A percentile compares a stretch with the other conserved stretches of the same genome.
Conservation (phyloP, 1,140 invertebrate species). For the Trichonephila clavata region DNA sequence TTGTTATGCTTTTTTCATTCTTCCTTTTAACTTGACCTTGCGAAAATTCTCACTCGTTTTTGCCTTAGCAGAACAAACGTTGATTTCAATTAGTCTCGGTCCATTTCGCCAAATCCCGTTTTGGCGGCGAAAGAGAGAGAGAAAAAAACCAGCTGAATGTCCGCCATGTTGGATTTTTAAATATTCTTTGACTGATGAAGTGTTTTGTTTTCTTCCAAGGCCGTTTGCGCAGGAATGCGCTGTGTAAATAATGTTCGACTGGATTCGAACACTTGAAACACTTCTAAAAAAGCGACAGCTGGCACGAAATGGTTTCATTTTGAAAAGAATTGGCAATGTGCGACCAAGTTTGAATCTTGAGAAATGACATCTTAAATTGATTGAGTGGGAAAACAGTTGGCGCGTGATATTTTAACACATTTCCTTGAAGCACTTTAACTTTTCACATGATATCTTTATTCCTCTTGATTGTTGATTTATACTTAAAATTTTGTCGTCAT, state of each 20-base stretch:
- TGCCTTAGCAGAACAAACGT: neutral
- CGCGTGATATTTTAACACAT: neutral
- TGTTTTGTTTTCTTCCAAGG: neutral
- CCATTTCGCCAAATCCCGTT: constrained; percentile 22
- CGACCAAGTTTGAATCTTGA: neutral
- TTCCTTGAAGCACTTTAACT: neutral
- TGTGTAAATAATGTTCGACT: constrained; percentile 25
- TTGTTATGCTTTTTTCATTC: neutral
- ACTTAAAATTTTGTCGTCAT: too few relatives aligned
- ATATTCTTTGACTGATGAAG: neutral
- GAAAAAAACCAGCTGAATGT: neutral
- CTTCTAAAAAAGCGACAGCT: neutral
- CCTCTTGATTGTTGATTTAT: too few relatives aligned
- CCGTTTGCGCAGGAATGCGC: neutral
- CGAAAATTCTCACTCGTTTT: neutral
- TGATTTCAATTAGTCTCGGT: constrained; percentile 2
- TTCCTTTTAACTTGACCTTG: neutral
- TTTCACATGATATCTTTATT: neutral
- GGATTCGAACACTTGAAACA: constrained; percentile 2
- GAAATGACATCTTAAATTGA: neutral
- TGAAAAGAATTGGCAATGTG: neutral
- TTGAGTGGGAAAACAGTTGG: neutral
- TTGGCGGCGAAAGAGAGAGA: neutral
- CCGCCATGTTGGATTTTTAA: constrained; percentile 4
- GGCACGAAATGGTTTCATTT: neutral